phyloP scores from a whole-genome alignment of 2,797 vertebrate species.

The Propithecus perrieri region DNA sequence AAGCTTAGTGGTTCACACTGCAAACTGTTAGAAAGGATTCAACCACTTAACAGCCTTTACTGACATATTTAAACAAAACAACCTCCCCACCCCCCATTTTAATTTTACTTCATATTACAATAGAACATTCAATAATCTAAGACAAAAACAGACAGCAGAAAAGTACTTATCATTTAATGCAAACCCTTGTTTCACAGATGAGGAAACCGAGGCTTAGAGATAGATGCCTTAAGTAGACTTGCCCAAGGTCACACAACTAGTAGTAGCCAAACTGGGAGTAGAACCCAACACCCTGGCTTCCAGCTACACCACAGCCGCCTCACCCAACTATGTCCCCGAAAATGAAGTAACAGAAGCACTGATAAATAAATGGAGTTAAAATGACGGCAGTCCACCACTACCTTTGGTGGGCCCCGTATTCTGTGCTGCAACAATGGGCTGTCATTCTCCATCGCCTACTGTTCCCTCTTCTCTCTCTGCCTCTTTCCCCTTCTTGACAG shows the following conservation, averaged over 20 bases:
- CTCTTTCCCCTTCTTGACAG: conserved; percentile 67
- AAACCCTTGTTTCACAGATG: conserved; percentile 70
- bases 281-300: conserved; percentile 56
- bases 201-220: conserved; percentile 79
- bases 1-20: conserved; percentile 55
- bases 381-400: conserved; percentile 66
- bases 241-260: conserved; percentile 73
- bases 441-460: conserved; percentile 61
- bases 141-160: conserved; percentile 46
- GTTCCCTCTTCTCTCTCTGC: conserved; percentile 71
- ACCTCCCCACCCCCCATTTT: background rate
- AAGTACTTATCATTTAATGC: conserved; percentile 42
- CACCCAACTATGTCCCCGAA: conserved; percentile 47
- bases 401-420: conserved; percentile 67
- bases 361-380: conserved; percentile 67
- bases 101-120: background rate
- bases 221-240: conserved; percentile 64
- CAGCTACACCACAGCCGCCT: conserved; percentile 20
- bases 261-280: conserved; percentile 43
- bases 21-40: background rate
- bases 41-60: conserved; percentile 36
- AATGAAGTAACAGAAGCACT: conserved; percentile 71
- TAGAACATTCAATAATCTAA: background rate
- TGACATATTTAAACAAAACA: conserved; percentile 15
- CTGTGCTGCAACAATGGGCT: conserved; percentile 71